Base-by-base conservation (phyloP, 2,888 invertebrate genomes). In the Ichneumoninae sp. region DNA sequence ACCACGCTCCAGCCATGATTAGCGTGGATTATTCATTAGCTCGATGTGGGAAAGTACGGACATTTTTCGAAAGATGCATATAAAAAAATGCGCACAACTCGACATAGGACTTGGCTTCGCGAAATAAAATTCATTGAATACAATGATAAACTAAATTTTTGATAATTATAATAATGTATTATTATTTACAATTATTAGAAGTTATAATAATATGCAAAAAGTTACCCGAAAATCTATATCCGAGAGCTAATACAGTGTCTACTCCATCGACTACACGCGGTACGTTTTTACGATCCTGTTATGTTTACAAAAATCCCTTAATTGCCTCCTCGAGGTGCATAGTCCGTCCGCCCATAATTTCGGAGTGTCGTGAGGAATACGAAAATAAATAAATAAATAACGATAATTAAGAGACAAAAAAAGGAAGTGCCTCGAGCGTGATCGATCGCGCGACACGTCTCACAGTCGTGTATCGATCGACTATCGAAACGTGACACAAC, bases 371-470 rank as follows among this genome's bases (percentile, higher is more conserved):
- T 40, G 75, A 76, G 62, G 76, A 66, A 82, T 82, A 66, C 57
- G 44, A 69, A 62, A 54, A 69, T 65, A 33, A 69, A 3, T 69
- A 44, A 44, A 40, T 16, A 22, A 40, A 44, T 22, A 75, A 70
- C 19, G 57, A 47, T 22, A 71, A 50, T 47, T 36, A 71, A 47
- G 68, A 40, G 44, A 19, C 26, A 70, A 69, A 70, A 66, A 10
- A 16, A 26, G 36, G 57, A 69, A 69, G 69, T 69, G 19, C 22
- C 19, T 30, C 26, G 57, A 82, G 68, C 62, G 78, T 75, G 79
- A 83, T 79, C 62, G 79, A 78, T 74, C 52, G 74, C 52, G 44
- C 36, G 77, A 78, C 69, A 60, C 74, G 74, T 60, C 44, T 33
- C 74, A 47, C 62, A 33, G 60, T 76, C 76, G 60, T 30, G 60